Evolutionary conservation across 1,140 invertebrate species (phyloP).

Genomic region (Monomorium pharaonis): DNA sequence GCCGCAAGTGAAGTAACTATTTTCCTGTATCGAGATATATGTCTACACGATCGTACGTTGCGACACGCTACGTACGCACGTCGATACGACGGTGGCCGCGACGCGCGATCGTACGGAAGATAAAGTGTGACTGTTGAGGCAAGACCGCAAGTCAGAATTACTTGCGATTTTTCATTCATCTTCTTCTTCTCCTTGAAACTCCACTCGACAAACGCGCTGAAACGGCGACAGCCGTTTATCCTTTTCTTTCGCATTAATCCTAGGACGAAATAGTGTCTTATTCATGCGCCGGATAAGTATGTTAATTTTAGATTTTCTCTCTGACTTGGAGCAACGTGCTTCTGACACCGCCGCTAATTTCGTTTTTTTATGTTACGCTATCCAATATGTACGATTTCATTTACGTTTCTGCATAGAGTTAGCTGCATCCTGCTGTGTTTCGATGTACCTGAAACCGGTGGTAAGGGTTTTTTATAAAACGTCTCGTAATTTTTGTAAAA

Average conservation of each 20-base stretch:
- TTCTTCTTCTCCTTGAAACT: neutral
- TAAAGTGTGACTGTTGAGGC: neutral
- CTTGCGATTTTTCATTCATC: conserved; percentile 23
- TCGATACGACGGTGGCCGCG: neutral
- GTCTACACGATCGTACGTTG: neutral
- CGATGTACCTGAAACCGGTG: conserved; percentile 56
- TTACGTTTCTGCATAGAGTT: neutral
- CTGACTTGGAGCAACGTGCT: neutral
- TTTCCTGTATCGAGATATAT: neutral
- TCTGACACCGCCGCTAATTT: neutral
- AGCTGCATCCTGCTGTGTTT: conserved; percentile 44
- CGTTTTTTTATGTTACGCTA: neutral
- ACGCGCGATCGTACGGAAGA: neutral
- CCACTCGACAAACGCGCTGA: neutral
- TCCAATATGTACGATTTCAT: conserved; percentile 5
- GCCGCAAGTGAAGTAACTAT: conserved; percentile 17
- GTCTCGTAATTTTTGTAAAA: conserved; percentile 20
- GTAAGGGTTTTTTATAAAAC: conserved; percentile 38
- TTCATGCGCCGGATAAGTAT: neutral
- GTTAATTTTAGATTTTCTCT: conserved; percentile 12
- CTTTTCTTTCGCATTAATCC: neutral
- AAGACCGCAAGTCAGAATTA: conserved; percentile 6
- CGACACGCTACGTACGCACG: neutral
- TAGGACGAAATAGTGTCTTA: neutral
- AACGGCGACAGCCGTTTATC: neutral